Evolutionary conservation across 1,140 invertebrate genomes (phyloP).

Genomic region (Amyelois transitella): DNA sequence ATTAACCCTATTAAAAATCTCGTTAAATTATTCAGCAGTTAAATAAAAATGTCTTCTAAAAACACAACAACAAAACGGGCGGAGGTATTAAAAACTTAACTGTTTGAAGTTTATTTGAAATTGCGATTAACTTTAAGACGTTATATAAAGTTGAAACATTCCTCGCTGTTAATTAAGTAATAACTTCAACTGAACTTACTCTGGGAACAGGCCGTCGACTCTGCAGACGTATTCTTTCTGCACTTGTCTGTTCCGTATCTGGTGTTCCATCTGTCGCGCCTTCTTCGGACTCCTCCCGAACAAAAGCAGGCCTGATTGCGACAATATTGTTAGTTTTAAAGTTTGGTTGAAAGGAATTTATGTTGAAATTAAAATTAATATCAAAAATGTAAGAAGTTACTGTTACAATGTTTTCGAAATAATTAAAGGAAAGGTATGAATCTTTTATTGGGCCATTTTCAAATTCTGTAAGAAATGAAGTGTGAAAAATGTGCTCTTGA

Average conservation of each 20-base stretch:
- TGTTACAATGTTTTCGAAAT: no score
- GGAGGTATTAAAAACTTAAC: not conserved
- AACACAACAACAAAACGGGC: not conserved
- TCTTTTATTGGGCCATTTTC: no score
- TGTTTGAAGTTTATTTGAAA: no score
- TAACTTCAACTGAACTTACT: slow-evolving; percentile 79
- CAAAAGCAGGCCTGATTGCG: slow-evolving; percentile 82
- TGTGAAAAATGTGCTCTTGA: no score
- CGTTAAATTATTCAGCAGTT: not conserved
- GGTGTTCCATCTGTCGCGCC: slow-evolving; percentile 93
- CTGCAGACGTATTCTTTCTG: slow-evolving; percentile 98
- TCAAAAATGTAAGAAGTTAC: no score
- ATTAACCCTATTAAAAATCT: no score
- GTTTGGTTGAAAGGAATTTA: no score
- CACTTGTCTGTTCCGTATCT: slow-evolving; percentile 93
- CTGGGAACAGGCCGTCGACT: slow-evolving; percentile 97
- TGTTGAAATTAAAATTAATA: no score
- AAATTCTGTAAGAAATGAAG: no score
- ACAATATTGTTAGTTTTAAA: no score
- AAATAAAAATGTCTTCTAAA: no score
- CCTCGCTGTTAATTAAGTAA: not conserved
- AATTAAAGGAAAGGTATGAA: no score
- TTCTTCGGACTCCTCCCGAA: slow-evolving; percentile 95
- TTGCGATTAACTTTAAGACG: not conserved
- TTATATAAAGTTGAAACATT: slow-evolving; percentile 1